A percentile compares a stretch with the other conserved stretches of the same genome.
Evolutionary conservation across 2,113 vertebrate genomes (phyloP).

Genomic region (Scophthalmus maximus): DNA sequence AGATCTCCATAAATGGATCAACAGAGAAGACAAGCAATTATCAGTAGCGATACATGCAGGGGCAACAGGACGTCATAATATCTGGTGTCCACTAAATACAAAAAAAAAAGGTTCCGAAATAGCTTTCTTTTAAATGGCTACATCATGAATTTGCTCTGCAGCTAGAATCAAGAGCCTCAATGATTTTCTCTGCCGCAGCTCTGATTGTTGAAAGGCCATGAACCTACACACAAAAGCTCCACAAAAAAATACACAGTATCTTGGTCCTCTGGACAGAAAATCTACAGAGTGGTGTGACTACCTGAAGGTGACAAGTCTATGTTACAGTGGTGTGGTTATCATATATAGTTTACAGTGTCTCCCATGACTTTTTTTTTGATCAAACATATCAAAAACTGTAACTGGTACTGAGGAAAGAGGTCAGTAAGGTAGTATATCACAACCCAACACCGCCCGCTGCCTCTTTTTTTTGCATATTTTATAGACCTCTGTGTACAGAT

Average conservation of each 20-base stretch:
- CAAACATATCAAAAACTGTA: constrained; percentile 15
- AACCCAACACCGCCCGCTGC: background rate
- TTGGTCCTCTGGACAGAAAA: no score
- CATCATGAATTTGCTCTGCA: no score
- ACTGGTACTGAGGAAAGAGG: constrained; percentile 1
- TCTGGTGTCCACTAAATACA: background rate
- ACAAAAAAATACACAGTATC: background rate
- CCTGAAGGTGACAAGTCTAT: background rate
- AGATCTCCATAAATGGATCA: constrained; percentile 57
- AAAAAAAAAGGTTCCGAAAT: background rate
- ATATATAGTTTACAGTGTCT: constrained; percentile 37
- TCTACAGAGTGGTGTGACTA: background rate
- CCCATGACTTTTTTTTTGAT: constrained; percentile 5
- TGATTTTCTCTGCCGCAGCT: background rate
- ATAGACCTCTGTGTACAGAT: background rate
- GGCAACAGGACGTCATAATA: background rate
- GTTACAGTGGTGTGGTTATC: background rate
- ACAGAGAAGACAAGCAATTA: constrained; percentile 24
- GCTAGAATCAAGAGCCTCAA: background rate
- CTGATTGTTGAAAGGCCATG: no score
- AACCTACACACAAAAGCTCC: no score
- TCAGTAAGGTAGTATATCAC: constrained; percentile 15
- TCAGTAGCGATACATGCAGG: constrained; percentile 27
- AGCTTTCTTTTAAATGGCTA: no score
- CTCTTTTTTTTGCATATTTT: background rate